A percentile compares a stretch with the other conserved stretches of the same genome.
These are phyloP conservation scores for Nomada flava DNA, from an alignment of 2,888 invertebrate species.

Conservation along the genomic window DNA sequence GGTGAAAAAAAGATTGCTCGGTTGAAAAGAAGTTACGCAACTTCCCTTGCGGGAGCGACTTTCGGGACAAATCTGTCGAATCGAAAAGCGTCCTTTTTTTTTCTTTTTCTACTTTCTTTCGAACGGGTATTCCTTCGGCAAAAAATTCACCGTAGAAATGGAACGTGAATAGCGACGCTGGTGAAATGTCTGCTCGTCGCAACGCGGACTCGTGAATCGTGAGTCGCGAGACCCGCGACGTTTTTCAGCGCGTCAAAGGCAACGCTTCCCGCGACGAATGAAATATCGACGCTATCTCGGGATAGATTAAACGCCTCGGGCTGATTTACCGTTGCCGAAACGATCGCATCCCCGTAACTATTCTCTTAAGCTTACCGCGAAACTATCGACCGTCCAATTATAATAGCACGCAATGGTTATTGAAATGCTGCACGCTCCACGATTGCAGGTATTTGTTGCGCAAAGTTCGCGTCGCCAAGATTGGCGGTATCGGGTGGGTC, in stretches of 20 bases:
- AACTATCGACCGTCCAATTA: too few species aligned
- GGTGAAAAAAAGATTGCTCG: background rate
- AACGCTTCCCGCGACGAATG: slow-evolving; percentile 34
- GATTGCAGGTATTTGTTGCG: background rate
- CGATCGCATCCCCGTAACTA: background rate
- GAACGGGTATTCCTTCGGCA: background rate
- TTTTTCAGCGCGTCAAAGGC: slow-evolving; percentile 16
- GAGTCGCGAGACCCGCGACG: slow-evolving; percentile 24
- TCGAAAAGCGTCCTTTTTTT: too few species aligned
- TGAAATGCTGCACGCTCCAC: too few species aligned
- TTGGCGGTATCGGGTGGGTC: slow-evolving; percentile 29
- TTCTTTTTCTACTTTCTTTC: background rate
- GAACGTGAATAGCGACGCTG: slow-evolving; percentile 38
- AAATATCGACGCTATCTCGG: background rate
- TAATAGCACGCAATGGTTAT: too few species aligned
- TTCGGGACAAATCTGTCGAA: too few species aligned
- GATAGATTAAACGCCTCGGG: background rate
- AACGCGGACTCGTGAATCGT: background rate
- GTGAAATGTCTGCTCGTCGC: slow-evolving; percentile 32
- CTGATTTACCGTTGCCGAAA: slow-evolving; percentile 19
- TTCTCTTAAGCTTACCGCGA: background rate
- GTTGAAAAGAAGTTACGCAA: background rate
- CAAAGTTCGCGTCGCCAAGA: slow-evolving; percentile 22
- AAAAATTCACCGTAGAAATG: too few species aligned
- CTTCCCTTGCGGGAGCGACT: background rate